Evolutionary conservation across 2,888 invertebrate species (phyloP), one percentile per base, ranked within the genome.

Genomic region (Epicampocera succincta): DNA sequence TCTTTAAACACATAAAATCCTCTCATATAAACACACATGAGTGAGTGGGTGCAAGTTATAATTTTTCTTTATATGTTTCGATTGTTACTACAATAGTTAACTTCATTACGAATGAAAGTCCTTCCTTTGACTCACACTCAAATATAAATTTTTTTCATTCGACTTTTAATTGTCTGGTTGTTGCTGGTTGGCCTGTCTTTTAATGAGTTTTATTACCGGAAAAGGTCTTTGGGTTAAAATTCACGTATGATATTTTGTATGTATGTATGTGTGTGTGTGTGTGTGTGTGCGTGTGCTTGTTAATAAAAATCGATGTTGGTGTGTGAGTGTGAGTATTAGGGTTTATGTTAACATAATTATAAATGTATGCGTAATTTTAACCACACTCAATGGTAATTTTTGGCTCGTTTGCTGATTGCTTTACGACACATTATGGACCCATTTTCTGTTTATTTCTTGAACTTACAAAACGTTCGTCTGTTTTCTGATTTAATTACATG

Each of bases 381-480:
- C 83, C 85, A 79, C 84, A 54, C 48, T 48, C 38, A 84, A 84
- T 79, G 80, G 84, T 85, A 86, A 85, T 86, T 82, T 84, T 85
- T 85, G 85, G 84, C 84, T 86, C 86, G 85, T 86, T 85, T 87
- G 87, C 84, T 88, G 88, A 89, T 89, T 88, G 88, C 85, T 88
- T 88, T 88, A 88, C 87, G 86, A 85, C 85, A 87, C 88, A 88
- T 87, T 86, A 85, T 85, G 87, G 89, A 84, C 87, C 87, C 87
- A 87, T 89, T 88, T 87, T 66, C 60, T 66, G n/a, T 54, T 71
- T 78, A 75, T 71, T 72, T 50, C 21, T 42, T 40, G 29, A 76
- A 50, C 11, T 68, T 54, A 25, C 8, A 66, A 66, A 44, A 40
- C 15, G 38, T 21, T 42, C 15, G 19, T 38, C n/a, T 12, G 46